Conservation (phyloP, 2,888 invertebrate species). For the Cinara cedri region DNA sequence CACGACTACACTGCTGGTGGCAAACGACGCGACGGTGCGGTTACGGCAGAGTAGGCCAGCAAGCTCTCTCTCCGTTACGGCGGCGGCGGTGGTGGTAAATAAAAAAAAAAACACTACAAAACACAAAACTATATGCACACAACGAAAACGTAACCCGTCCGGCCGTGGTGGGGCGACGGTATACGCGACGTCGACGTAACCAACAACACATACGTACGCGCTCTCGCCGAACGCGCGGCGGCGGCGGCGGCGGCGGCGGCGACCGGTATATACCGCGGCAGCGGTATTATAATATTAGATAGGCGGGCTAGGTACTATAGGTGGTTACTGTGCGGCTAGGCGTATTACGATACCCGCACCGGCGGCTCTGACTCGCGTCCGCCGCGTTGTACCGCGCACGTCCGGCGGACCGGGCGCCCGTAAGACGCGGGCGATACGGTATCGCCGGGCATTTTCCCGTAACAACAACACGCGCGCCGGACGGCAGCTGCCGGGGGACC, state of each 20-base stretch:
- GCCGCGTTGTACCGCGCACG: no score
- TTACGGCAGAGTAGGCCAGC: conserved; percentile 50
- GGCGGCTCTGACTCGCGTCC: no score
- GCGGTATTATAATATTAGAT: background rate
- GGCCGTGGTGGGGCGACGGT: conserved; percentile 3
- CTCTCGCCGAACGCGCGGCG: background rate
- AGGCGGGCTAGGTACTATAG: no score
- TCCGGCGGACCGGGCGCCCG: no score
- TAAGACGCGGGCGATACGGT: no score
- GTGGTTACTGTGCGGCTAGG: no score
- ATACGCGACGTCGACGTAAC: conserved; percentile 28
- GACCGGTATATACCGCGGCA: background rate
- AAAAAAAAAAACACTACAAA: conserved; percentile 17
- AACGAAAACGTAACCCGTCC: conserved; percentile 46
- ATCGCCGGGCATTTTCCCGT: no score
- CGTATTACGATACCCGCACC: no score
- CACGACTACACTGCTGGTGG: conserved; percentile 32
- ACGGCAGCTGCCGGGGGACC: no score
- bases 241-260: background rate
- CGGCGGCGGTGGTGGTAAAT: background rate
- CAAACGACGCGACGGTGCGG: conserved; percentile 2
- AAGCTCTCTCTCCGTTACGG: conserved; percentile 50
- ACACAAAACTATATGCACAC: background rate
- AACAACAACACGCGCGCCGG: no score
- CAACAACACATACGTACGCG: conserved; percentile 37